Evolutionary conservation across 2,113 vertebrate genomes (phyloP), one percentile per base, ranked within the genome.

Genomic region (Sebastes schlegelii): DNA sequence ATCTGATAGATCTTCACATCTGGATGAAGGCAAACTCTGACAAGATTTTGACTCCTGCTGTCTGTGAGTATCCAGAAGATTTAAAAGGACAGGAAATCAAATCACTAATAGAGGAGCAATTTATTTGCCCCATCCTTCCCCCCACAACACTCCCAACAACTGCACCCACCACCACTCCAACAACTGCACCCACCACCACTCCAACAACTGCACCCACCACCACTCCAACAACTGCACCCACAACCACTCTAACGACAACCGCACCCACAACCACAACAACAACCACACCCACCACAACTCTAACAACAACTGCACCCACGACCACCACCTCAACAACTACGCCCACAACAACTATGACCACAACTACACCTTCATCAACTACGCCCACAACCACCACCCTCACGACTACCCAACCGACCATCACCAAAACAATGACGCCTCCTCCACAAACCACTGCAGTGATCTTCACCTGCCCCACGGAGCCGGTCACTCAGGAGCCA

Each of bases 1-100:
- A 89, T n/a, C 90, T 97, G 43, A 67, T 85, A 34, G 23, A 77
- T 17, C 86, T 97, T 42, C 89, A 92, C 55, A 14, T 7, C 1
- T 96, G 95, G 95, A 86, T 96, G 46, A 90, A 73, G 10, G 11
- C 0, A 4, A 95, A 95, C 64, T 5, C 57, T 5, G 14, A 23
- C 0, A 96, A 91, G 43, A 81, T 94, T 12, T 70, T n/a, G 51
- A 13, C 90, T 26, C 42, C 84, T 12, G 67, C 92, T 11, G 5
- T 61, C 4, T 97, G 96, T 87, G 87, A 84, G 8, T 67, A 79
- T 78, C 97, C 96, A 46, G 82, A 67, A 17, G 9, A 79, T 60
- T 79, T 96, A 52, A 91, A 86, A 82, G 94, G 92, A 5, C 54
- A 34, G 51, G 11, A 26, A 17, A 82, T 97, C 13, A 4, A 0